These are phyloP conservation scores for Lapara coniferarum DNA, from an alignment of 2,888 invertebrate genomes.

Conservation along the genomic window DNA sequence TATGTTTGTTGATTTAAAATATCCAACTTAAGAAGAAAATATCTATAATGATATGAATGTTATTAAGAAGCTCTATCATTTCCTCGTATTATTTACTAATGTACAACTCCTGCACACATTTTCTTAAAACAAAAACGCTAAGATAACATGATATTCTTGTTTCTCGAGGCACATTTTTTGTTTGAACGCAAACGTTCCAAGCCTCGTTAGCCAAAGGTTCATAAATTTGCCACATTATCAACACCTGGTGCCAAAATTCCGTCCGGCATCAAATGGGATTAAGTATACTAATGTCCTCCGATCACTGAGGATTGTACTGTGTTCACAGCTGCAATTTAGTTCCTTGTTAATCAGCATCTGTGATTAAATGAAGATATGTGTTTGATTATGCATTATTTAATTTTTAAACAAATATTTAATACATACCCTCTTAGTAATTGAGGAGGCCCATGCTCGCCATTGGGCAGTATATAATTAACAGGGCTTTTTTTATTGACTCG, in stretches of 20 bases:
- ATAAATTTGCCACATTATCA: slow-evolving; percentile 46
- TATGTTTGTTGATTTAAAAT: too few species aligned
- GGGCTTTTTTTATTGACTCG: too few species aligned
- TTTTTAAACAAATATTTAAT: too few species aligned
- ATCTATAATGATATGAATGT: too few species aligned
- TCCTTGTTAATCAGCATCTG: neutral
- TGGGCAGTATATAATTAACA: too few species aligned
- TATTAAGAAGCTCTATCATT: too few species aligned
- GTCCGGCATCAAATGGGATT: slow-evolving; percentile 21
- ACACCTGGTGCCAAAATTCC: slow-evolving; percentile 42
- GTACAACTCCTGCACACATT: neutral
- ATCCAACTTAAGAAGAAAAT: too few species aligned
- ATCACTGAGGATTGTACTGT: neutral
- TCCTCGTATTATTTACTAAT: neutral
- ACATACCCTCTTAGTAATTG: too few species aligned
- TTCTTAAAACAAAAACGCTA: neutral
- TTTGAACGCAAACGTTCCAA: slow-evolving; percentile 27
- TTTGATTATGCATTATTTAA: too few species aligned
- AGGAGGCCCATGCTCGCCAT: too few species aligned
- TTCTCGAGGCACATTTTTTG: slow-evolving; percentile 25
- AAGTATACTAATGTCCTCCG: slow-evolving; percentile 17
- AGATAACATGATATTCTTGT: slow-evolving; percentile 25
- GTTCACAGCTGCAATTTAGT: neutral
- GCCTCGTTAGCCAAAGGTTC: slow-evolving; percentile 39
- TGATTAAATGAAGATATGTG: too few species aligned